Percentiles rank a stretch among this genome's conserved stretches.
These are phyloP conservation scores for Ranitomeya variabilis DNA, from an alignment of 2,113 vertebrate species.

Conservation along the genomic window DNA sequence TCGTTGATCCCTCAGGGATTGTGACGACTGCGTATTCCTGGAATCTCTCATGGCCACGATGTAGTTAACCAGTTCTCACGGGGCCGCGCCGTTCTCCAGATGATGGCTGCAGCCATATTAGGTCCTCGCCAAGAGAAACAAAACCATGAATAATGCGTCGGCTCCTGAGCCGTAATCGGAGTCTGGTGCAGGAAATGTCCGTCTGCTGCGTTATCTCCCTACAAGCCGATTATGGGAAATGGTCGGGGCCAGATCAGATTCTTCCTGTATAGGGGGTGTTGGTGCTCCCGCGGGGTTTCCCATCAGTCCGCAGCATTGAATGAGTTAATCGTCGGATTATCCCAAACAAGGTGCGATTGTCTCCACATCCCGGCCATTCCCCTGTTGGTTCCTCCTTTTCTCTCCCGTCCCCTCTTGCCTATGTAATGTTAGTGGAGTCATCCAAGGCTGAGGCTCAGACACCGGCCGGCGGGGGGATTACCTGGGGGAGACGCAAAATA, in stretches of 20 bases:
- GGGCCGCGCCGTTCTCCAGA: background rate
- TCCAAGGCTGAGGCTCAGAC: background rate
- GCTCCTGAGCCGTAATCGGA: background rate
- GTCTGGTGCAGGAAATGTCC: background rate
- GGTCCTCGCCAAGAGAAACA: slow-evolving; percentile 18
- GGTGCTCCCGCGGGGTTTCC: background rate
- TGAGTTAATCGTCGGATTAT: background rate
- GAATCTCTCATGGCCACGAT: background rate
- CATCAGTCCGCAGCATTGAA: background rate
- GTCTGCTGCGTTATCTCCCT: background rate
- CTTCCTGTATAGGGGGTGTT: background rate
- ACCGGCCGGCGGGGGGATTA: background rate
- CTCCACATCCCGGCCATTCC: background rate
- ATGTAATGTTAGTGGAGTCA: background rate
- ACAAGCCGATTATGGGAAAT: background rate
- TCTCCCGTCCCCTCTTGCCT: background rate
- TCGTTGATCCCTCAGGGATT: background rate
- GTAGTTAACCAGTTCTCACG: background rate
- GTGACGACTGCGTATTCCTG: background rate
- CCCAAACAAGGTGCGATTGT: background rate
- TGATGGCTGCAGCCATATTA: slow-evolving; percentile 8
- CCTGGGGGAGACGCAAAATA: background rate
- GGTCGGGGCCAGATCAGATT: background rate
- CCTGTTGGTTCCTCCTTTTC: background rate
- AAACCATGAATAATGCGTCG: background rate